These are phyloP conservation scores for Tachina lurida DNA, from an alignment of 2,888 invertebrate species.

Conservation along the genomic window DNA sequence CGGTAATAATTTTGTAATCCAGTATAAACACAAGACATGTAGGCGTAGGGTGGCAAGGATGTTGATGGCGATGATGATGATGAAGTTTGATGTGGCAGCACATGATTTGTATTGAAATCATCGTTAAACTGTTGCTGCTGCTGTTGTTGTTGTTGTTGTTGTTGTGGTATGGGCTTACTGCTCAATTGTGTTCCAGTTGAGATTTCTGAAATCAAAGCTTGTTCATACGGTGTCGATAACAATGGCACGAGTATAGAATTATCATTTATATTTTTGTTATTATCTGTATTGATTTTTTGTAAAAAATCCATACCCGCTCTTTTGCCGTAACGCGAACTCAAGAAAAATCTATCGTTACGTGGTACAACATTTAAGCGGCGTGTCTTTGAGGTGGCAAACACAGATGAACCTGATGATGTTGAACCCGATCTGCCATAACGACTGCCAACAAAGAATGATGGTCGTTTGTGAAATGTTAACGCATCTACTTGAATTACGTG, in stretches of 20 bases:
- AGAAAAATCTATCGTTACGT: slow-evolving; percentile 82
- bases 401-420: slow-evolving; percentile 59
- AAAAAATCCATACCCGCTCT: slow-evolving; percentile 75
- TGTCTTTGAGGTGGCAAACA: slow-evolving; percentile 77
- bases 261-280: slow-evolving; percentile 46
- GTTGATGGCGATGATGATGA: slow-evolving; percentile 51
- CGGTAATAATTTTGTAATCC: slow-evolving; percentile 84
- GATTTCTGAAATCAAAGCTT: slow-evolving; percentile 71
- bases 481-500: slow-evolving; percentile 63
- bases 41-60: slow-evolving; percentile 73
- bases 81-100: slow-evolving; percentile 38
- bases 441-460: slow-evolving; percentile 83
- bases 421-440: slow-evolving; percentile 82
- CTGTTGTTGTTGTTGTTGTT: slow-evolving; percentile 1
- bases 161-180: slow-evolving; percentile 51
- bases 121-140: slow-evolving; percentile 44
- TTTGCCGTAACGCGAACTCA: slow-evolving; percentile 83
- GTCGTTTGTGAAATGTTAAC: slow-evolving; percentile 78
- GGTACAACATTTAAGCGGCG: slow-evolving; percentile 81
- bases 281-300: slow-evolving; percentile 52
- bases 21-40: slow-evolving; percentile 83
- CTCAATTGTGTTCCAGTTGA: slow-evolving; percentile 69
- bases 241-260: slow-evolving; percentile 52
- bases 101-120: slow-evolving; percentile 38
- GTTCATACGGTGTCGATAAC: slow-evolving; percentile 68